A percentile compares a stretch with the other conserved stretches of the same genome.
Conservation (phyloP, 2,797 vertebrate species). For the Manis crassicaudata region DNA sequence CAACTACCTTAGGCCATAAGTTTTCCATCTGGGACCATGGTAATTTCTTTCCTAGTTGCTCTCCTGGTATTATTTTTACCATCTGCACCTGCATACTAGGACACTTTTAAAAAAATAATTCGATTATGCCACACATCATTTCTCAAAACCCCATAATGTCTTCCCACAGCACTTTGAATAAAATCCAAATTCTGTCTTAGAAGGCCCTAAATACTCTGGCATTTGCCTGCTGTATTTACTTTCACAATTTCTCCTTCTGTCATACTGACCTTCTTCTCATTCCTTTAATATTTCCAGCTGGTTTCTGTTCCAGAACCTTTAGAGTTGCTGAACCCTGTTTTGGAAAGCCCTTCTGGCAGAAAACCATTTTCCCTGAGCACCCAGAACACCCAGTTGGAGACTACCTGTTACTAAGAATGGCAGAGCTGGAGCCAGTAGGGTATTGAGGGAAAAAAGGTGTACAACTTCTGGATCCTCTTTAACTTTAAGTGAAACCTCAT, state of each 20-base stretch:
- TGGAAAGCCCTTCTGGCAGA: neutral
- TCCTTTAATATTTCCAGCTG: neutral
- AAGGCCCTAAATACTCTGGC: neutral
- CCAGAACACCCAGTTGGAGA: neutral
- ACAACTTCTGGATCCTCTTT: neutral
- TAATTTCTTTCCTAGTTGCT: neutral
- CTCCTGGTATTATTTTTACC: neutral
- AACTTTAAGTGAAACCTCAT: neutral
- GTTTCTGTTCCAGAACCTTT: neutral
- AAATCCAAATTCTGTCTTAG: neutral
- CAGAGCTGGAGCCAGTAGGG: neutral
- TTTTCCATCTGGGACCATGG: neutral
- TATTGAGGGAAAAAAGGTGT: neutral
- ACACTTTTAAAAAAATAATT: neutral
- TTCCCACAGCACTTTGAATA: neutral
- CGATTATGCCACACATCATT: neutral
- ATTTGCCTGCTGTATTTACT: neutral
- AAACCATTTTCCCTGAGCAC: neutral
- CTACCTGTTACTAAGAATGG: neutral
- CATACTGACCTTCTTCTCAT: neutral
- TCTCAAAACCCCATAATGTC: neutral
- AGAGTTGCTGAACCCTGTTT: neutral
- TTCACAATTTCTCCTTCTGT: neutral
- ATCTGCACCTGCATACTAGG: neutral
- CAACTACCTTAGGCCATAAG: neutral